phyloP scores from a whole-genome alignment of 2,113 vertebrate species.

The Tringa solitaria region DNA sequence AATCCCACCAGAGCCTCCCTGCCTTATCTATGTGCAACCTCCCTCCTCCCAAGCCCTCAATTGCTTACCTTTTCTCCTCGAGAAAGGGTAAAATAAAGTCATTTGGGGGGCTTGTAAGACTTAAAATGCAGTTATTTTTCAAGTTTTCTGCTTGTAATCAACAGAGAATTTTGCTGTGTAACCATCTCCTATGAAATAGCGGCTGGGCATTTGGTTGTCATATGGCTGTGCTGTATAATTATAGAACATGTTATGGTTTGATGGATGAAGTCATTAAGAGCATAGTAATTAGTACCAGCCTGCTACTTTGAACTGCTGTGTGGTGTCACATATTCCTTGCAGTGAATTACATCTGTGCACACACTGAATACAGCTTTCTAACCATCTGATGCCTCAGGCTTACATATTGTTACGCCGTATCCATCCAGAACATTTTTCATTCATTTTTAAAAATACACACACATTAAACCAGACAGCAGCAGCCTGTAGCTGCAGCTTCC shows the following conservation, averaged over 20 bases:
- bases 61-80: not conserved
- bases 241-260: slow-evolving; percentile 60
- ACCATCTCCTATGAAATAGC: not conserved
- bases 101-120: not conserved
- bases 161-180: slow-evolving; percentile 56
- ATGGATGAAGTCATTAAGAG: slow-evolving; percentile 71
- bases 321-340: slow-evolving; percentile 59
- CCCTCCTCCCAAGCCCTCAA: not conserved
- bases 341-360: slow-evolving; percentile 61
- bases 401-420: slow-evolving; percentile 4
- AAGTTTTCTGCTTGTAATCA: slow-evolving; percentile 25
- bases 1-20: not conserved
- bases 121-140: not conserved
- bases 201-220: slow-evolving; percentile 61
- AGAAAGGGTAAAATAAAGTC: not conserved
- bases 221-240: slow-evolving; percentile 59
- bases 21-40: not conserved
- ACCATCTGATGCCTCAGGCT: slow-evolving; percentile 50
- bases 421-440: slow-evolving; percentile 40
- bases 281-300: slow-evolving; percentile 63
- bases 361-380: slow-evolving; percentile 48
- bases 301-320: slow-evolving; percentile 65
- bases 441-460: slow-evolving; percentile 21
- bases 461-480: slow-evolving; percentile 21
- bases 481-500: slow-evolving; percentile 12